Percentiles rank a stretch among this genome's conserved stretches.
Conservation (phyloP, 2,113 vertebrate genomes). For the Cryptotis parvus region DNA sequence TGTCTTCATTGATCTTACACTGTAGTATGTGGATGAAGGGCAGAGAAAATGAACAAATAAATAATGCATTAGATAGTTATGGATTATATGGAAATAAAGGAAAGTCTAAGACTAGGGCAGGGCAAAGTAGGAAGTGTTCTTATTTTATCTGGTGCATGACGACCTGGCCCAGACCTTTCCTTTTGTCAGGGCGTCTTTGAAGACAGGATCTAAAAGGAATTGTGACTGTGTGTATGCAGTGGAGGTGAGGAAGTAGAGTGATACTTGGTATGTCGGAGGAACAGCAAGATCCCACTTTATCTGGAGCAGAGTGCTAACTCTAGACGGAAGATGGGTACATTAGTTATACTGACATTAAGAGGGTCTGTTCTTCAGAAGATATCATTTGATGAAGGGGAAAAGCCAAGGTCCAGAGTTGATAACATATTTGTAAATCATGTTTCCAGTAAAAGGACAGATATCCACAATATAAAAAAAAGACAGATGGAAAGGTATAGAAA, state of each 20-base stretch:
- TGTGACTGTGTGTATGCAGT: neutral
- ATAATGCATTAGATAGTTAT: neutral
- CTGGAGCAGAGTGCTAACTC: neutral
- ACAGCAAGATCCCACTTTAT: neutral
- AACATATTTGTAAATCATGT: neutral
- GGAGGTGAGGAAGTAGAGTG: neutral
- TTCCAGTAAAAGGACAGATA: neutral
- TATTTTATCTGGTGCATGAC: neutral
- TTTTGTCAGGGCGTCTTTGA: neutral
- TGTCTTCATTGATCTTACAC: neutral
- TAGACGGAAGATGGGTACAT: neutral
- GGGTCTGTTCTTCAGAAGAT: neutral
- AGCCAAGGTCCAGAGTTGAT: neutral
- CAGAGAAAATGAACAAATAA: slow-evolving; percentile 11
- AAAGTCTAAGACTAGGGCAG: neutral
- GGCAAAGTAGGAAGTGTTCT: neutral
- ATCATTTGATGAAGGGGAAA: neutral
- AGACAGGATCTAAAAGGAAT: neutral
- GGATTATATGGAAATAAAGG: neutral
- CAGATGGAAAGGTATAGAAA: neutral
- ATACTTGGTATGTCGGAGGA: neutral
- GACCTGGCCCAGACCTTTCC: neutral
- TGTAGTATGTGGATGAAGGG: neutral
- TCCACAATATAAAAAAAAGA: neutral
- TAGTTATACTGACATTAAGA: neutral